Evolutionary conservation across 2,888 invertebrate genomes (phyloP).

Genomic region (Hirtodrosophila trivittata): DNA sequence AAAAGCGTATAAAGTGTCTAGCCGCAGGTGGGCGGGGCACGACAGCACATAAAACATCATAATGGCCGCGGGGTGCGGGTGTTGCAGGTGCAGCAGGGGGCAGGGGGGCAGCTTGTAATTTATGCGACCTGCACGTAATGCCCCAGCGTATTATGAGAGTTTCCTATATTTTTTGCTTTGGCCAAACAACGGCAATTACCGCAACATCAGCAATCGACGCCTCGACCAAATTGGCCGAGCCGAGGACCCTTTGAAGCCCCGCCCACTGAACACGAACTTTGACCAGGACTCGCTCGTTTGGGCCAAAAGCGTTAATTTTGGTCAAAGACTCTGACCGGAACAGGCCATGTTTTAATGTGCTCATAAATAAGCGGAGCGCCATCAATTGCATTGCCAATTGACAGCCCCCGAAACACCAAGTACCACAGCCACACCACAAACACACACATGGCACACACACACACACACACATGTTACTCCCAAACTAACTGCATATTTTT

Average conservation of each 20-base stretch:
- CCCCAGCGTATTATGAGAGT: constrained; percentile 52
- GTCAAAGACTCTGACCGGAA: constrained; percentile 34
- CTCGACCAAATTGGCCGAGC: constrained; percentile 56
- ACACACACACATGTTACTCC: constrained; percentile 29
- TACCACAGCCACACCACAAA: not conserved
- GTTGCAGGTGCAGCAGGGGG: not conserved
- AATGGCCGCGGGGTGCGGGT: constrained; percentile 20
- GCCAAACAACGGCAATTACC: constrained; percentile 64
- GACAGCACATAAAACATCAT: constrained; percentile 49
- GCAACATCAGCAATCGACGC: constrained; percentile 67
- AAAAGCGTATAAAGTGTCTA: constrained; percentile 54
- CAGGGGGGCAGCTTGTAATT: constrained; percentile 46
- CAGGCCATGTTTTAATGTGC: constrained; percentile 65
- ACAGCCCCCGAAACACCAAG: constrained; percentile 10
- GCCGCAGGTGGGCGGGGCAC: constrained; percentile 28
- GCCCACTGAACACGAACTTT: constrained; percentile 7
- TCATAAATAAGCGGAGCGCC: constrained; percentile 64
- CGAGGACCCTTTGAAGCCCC: constrained; percentile 3
- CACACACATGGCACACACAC: not conserved
- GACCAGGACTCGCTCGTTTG: constrained; percentile 4
- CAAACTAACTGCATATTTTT: constrained; percentile 65
- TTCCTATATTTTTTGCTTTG: constrained; percentile 20
- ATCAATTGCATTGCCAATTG: constrained; percentile 68
- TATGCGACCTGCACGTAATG: constrained; percentile 51
- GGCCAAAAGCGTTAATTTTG: constrained; percentile 30